Evolutionary conservation across 2,113 vertebrate species (phyloP).

Genomic region (Tenrec ecaudatus): DNA sequence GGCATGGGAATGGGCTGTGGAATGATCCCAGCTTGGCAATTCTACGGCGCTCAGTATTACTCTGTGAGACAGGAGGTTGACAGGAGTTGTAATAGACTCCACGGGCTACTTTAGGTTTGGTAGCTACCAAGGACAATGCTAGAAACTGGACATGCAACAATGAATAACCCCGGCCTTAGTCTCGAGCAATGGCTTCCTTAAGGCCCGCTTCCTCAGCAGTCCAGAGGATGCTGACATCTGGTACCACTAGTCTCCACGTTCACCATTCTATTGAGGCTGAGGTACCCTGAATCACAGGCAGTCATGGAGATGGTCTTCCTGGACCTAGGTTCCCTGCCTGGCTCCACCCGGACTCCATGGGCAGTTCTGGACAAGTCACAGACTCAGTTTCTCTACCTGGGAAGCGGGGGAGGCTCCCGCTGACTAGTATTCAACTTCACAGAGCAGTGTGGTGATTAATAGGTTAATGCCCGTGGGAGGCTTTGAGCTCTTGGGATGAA

Average conservation of each 20-base stretch:
- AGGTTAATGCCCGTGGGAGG: constrained; percentile 82
- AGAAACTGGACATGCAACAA: constrained; percentile 14
- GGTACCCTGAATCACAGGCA: constrained; percentile 62
- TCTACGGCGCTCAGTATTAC: neutral
- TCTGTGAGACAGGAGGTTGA: neutral
- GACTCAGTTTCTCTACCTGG: constrained; percentile 82
- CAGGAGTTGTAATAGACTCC: neutral
- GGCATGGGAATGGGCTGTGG: neutral
- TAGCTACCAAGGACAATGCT: neutral
- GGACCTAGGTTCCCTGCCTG: constrained; percentile 71
- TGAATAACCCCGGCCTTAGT: neutral
- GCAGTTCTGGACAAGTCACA: constrained; percentile 81
- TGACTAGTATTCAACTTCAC: constrained; percentile 80
- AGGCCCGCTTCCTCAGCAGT: neutral
- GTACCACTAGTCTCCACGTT: neutral
- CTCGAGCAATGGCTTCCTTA: neutral
- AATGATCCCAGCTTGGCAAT: neutral
- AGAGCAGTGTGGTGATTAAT: constrained; percentile 82
- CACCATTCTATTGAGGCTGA: neutral
- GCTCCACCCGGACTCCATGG: constrained; percentile 78
- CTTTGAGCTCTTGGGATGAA: constrained; percentile 84
- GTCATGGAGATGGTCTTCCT: constrained; percentile 46
- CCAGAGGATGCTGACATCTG: neutral
- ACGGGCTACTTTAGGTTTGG: neutral
- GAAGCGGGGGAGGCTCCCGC: constrained; percentile 79